Conservation (phyloP, 1,140 invertebrate species). For the Drosophila suzukii region DNA sequence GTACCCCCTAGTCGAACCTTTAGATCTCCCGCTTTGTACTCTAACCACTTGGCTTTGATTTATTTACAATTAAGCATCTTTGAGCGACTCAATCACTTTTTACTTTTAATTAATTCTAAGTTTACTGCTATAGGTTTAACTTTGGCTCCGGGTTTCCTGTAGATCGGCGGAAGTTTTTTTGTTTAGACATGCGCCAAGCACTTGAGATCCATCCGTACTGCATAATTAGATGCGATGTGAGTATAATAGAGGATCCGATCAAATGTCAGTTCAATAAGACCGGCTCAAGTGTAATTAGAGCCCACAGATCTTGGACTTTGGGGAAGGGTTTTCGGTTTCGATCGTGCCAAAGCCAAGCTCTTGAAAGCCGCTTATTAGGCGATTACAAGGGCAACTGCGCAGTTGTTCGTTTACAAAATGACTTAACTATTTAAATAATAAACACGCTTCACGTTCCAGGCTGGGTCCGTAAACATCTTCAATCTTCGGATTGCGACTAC, state of each 20-base stretch:
- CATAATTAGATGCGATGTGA: slow-evolving; percentile 73
- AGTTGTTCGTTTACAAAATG: slow-evolving; percentile 62
- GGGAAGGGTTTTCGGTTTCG: slow-evolving; percentile 10
- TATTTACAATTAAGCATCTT: slow-evolving; percentile 67
- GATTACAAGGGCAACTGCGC: slow-evolving; percentile 65
- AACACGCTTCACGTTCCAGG: slow-evolving; percentile 57
- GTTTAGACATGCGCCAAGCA: slow-evolving; percentile 62
- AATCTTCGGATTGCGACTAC: slow-evolving; percentile 21
- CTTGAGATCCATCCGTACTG: slow-evolving; percentile 58
- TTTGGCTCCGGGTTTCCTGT: slow-evolving; percentile 66
- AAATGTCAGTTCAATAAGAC: slow-evolving; percentile 54
- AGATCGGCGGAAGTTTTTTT: slow-evolving; percentile 69
- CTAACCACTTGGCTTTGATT: slow-evolving; percentile 51
- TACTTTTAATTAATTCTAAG: slow-evolving; percentile 70
- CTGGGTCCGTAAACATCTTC: slow-evolving; percentile 9
- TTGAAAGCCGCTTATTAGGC: slow-evolving; percentile 33
- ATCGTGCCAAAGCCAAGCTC: slow-evolving; percentile 28
- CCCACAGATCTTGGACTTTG: slow-evolving; percentile 9
- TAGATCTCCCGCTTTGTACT: neutral
- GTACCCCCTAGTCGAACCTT: slow-evolving; percentile 1
- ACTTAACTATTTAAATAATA: slow-evolving; percentile 71
- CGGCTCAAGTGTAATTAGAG: slow-evolving; percentile 33
- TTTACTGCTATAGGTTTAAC: slow-evolving; percentile 33
- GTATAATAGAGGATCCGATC: slow-evolving; percentile 34
- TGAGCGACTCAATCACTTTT: slow-evolving; percentile 64